Conservation (phyloP, 2,888 invertebrate species). For the Seira sanloemensis region DNA sequence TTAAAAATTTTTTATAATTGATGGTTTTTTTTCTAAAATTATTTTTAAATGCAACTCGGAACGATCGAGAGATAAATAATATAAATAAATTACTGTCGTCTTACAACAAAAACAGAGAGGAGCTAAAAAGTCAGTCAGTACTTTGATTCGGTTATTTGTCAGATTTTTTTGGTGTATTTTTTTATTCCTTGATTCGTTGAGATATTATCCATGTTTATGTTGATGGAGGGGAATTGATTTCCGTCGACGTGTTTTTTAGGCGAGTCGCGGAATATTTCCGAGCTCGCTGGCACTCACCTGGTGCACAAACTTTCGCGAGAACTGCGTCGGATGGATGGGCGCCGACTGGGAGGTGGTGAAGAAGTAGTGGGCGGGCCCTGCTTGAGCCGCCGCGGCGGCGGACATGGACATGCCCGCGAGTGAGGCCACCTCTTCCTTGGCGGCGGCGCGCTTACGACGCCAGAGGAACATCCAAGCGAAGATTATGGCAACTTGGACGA, state of each 20-base stretch:
- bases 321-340: conserved; percentile 55
- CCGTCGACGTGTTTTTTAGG: conserved; percentile 35
- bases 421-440: conserved; percentile 65
- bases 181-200: no score
- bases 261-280: conserved; percentile 67
- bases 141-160: no score
- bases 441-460: conserved; percentile 79
- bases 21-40: no score
- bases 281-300: conserved; percentile 67
- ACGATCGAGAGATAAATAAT: no score
- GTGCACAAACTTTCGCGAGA: conserved; percentile 71
- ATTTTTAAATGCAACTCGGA: no score
- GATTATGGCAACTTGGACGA: conserved; percentile 90
- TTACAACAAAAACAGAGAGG: background rate
- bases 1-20: no score
- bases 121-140: background rate
- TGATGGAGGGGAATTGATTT: no score
- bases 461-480: conserved; percentile 93
- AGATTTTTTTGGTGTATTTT: no score
- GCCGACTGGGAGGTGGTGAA: conserved; percentile 34
- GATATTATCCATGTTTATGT: no score
- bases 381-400: conserved; percentile 27
- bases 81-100: no score
- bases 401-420: conserved; percentile 15
- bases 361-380: conserved; percentile 64